Base-by-base conservation (phyloP, 2,888 invertebrate species). In the Aporophyla nigra region DNA sequence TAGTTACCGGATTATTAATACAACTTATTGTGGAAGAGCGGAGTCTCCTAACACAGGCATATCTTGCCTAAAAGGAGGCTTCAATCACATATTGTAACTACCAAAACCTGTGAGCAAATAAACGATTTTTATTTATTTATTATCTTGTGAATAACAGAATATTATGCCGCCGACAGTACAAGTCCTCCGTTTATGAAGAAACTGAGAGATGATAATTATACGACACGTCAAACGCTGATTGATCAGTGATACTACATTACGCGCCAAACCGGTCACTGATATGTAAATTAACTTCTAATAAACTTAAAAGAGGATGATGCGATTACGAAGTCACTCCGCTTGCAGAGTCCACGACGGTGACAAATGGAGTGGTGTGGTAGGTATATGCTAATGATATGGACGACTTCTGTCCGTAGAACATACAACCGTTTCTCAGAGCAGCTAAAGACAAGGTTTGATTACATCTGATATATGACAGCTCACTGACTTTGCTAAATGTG, bases 191-290 rank as follows among this genome's bases (percentile, higher is more conserved):
- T 88, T 90, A 90, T 91, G 91, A 92, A 93, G 91, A 90, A 89
- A 91, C 91, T 90, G 86, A 89, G 88, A 91, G 91, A 91, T 91
- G 90, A 92, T 94, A 94, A 95, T 94, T 93, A 94, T 89, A 93
- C 91, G 91, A 93, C 92, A 90, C 91, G 93, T 94, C 94, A 94
- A 90, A 92, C 85, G 89, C 86, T 92, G 94, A 94, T 94, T 92
- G 94, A 94, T 94, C 91, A 92, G 92, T 92, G 94, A 94, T 94
- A 93, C 91, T 92, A 91, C 90, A 91, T 91, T 91, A 91, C 88
- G 81, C 86, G 84, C 84, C 80, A 80, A 90, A 92, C 92, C 90
- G 90, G 93, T 92, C 90, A 88, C 90, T 89, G 88, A 91, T 87
- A 88, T 87, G 88, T 84, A 87, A 86, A 85, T 85, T 74, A 82